Conservation (phyloP, 2,113 vertebrate genomes). For the Anguilla rostrata region DNA sequence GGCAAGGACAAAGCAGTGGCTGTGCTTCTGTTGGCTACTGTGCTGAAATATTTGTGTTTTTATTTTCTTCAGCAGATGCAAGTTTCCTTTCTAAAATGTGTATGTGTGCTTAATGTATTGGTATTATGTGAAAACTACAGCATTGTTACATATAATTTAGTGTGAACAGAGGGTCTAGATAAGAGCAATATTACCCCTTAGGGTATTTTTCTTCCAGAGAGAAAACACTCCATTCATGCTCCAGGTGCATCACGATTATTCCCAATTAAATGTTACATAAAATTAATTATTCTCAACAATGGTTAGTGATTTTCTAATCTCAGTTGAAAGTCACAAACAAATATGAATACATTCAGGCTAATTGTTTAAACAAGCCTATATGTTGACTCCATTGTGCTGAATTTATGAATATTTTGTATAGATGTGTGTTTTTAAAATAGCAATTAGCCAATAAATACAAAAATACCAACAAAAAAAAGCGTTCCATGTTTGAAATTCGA, state of each 20-base stretch:
- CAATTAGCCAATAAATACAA: background rate
- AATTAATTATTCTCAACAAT: background rate
- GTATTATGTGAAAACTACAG: background rate
- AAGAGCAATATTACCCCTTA: background rate
- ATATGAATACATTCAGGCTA: background rate
- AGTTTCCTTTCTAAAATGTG: background rate
- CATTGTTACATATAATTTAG: background rate
- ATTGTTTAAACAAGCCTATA: background rate
- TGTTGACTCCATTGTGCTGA: conserved; percentile 12
- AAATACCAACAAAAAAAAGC: no score
- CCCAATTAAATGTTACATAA: background rate
- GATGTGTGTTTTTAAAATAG: background rate
- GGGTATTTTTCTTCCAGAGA: background rate
- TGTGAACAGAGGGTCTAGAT: background rate
- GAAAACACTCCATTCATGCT: background rate
- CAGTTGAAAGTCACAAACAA: background rate
- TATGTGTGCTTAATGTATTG: background rate
- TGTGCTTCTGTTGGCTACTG: background rate
- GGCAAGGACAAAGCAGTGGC: background rate
- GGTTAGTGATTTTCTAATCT: background rate
- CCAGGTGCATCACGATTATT: background rate
- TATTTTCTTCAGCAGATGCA: background rate
- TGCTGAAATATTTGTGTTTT: background rate
- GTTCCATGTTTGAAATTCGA: no score
- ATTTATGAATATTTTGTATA: conserved; percentile 3